Conservation (phyloP, 2,797 vertebrate species). For the Oreortyx pictus region DNA sequence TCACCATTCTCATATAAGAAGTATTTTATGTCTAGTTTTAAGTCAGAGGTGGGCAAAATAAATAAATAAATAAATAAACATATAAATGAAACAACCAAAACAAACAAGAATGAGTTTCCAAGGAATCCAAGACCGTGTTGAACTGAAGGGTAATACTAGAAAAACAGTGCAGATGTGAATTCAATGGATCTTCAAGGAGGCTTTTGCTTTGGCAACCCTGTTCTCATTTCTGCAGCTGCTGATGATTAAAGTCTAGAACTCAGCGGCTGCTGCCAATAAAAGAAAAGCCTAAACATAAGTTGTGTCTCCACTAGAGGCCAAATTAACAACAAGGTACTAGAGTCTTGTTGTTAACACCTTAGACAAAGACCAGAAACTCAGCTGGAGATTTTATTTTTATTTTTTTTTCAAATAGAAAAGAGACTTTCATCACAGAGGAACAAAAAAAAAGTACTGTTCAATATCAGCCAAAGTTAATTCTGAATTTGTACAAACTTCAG, state of each 20-base stretch:
- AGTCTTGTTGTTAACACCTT: constrained; percentile 43
- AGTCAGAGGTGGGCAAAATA: neutral
- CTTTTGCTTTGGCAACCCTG: constrained; percentile 2
- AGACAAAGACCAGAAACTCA: constrained; percentile 30
- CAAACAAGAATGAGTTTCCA: constrained; percentile 20
- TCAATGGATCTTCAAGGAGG: constrained; percentile 21
- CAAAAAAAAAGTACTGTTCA: neutral
- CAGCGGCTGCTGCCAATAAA: constrained; percentile 14
- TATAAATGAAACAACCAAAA: neutral
- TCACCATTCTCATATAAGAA: constrained; percentile 11
- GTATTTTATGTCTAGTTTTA: constrained; percentile 25
- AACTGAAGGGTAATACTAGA: neutral
- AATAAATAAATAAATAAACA: too few species aligned
- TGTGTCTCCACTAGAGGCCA: neutral
- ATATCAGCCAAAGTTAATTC: constrained; percentile 5
- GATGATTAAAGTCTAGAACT: constrained; percentile 40
- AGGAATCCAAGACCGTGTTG: constrained; percentile 30
- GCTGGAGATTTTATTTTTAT: neutral
- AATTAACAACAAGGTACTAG: constrained; percentile 49
- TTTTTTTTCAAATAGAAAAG: neutral
- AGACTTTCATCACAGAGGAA: neutral
- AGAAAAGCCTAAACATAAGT: constrained; percentile 22
- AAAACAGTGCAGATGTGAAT: constrained; percentile 40
- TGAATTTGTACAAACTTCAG: constrained; percentile 16
- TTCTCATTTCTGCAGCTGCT: constrained; percentile 51